A percentile compares a stretch with the other conserved stretches of the same genome.
Evolutionary conservation across 2,888 invertebrate species (phyloP).

Genomic region (Nineta flava): DNA sequence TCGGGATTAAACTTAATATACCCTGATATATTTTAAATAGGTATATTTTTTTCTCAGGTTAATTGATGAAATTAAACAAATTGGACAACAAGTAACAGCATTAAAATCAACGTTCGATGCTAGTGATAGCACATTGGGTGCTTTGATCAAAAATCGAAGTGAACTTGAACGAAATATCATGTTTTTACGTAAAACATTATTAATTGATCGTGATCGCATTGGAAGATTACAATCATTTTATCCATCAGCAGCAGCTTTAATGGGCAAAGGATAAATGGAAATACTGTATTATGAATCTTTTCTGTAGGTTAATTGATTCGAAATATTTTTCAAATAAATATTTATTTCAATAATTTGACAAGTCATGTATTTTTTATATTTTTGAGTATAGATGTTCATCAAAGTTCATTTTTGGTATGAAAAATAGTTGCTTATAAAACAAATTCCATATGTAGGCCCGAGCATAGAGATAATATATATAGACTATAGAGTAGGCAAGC

Average conservation of each 20-base stretch:
- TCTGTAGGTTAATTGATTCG: not conserved
- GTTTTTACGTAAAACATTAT: conserved; percentile 51
- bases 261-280: conserved; percentile 29
- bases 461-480: no score
- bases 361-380: no score
- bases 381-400: no score
- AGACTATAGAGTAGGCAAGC: no score
- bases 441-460: no score
- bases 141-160: conserved; percentile 39
- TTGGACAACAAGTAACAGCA: conserved; percentile 51
- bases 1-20: no score
- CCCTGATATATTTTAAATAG: no score
- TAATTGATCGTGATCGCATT: conserved; percentile 50
- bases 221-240: conserved; percentile 50
- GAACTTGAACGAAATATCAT: conserved; percentile 50
- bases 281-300: not conserved
- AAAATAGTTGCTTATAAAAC: no score
- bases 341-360: conserved; percentile 20
- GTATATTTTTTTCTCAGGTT: conserved; percentile 31
- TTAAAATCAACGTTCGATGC: conserved; percentile 46
- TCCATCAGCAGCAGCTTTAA: conserved; percentile 48
- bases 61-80: conserved; percentile 55
- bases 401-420: no score
- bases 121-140: conserved; percentile 40
- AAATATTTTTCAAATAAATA: not conserved